Conservation (phyloP, 2,113 vertebrate species). For the Dipodomys merriami region DNA sequence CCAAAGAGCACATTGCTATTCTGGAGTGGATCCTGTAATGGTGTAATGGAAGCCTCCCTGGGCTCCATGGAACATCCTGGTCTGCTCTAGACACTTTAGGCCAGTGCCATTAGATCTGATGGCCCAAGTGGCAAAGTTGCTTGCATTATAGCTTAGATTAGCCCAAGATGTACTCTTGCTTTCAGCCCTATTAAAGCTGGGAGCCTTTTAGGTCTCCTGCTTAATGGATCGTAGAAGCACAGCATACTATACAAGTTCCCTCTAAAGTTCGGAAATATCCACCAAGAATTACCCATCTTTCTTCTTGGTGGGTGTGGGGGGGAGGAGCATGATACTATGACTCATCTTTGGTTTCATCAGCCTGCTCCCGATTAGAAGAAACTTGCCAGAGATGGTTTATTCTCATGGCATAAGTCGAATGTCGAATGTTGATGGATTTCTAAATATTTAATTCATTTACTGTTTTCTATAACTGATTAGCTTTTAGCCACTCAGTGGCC, state of each 20-base stretch:
- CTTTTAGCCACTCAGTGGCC: background rate
- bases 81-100: background rate
- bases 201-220: background rate
- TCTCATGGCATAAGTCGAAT: background rate
- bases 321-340: background rate
- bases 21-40: background rate
- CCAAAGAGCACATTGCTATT: background rate
- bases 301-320: background rate
- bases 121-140: background rate
- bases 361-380: background rate
- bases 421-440: background rate
- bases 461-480: background rate
- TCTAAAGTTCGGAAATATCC: background rate
- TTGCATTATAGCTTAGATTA: background rate
- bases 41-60: background rate
- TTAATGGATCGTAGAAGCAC: constrained; percentile 1
- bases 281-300: background rate
- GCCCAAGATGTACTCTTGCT: background rate
- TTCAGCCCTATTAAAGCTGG: background rate
- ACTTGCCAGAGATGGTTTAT: background rate
- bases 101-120: background rate
- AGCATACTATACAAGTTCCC: background rate
- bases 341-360: constrained; percentile 8
- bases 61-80: background rate
- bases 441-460: background rate